Evolutionary conservation across 2,888 invertebrate genomes (phyloP), one percentile per base, ranked within the genome.

Genomic region (Drosophila antonietae): DNA sequence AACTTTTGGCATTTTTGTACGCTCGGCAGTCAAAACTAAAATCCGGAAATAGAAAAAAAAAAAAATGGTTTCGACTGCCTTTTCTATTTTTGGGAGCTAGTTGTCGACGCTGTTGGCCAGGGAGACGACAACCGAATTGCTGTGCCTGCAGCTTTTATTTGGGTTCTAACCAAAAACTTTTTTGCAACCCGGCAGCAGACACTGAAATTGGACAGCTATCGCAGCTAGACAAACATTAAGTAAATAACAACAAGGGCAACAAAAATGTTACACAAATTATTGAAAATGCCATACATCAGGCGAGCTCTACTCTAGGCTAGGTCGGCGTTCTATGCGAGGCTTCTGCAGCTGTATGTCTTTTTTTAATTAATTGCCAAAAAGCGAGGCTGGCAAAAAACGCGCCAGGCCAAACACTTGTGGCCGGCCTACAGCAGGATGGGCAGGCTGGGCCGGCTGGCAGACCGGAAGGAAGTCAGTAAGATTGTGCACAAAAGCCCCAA

Each of bases 301-400:
- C 53, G 31, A 63, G 31, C 57, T 39, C 55, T 1, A 49, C 18
- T 18, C 43, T 18, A 2, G 10, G 14, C 44, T 14, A 6, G 14
- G 6, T 14, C 20, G 14, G 12, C 8, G 47, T 28, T 15, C 47
- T 28, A 33, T 14, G 44, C 14, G 18, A 61, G 20, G 46, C n/a
- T n/a, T 37, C 18, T 20, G 31, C 10, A 12, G 58, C 57, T 46
- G 60, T 68, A 75, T 80, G 67, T 80, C 56, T 68, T 88, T 81
- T 81, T 88, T 90, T 91, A 90, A 90, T 90, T 90, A 90, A 90
- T 88, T 88, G 90, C 90, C 90, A 81, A 89, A 88, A 85, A 81
- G 78, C 69, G 75, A 68, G 66, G 63, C 68, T 70, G 81, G 67
- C 80, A 76, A 83, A 75, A 86, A 82, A 78, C 63, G 70, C 52